These are phyloP conservation scores for Brachyistius frenatus DNA, from an alignment of 2,113 vertebrate species.

Conservation along the genomic window DNA sequence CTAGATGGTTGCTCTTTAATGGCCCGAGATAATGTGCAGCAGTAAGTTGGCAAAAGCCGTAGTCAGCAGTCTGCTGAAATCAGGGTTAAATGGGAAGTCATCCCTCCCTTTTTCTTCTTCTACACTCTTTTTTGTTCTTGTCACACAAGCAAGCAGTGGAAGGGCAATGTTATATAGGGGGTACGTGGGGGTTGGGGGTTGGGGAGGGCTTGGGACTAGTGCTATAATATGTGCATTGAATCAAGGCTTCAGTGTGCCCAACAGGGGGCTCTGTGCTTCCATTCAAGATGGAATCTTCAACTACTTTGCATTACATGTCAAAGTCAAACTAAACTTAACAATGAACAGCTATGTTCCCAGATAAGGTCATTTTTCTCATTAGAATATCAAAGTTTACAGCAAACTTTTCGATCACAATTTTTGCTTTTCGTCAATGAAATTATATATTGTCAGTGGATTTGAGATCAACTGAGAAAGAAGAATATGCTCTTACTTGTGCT, in stretches of 20 bases:
- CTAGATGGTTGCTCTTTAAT: conserved; percentile 44
- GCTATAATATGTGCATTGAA: neutral
- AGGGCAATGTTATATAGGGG: neutral
- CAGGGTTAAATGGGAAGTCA: conserved; percentile 38
- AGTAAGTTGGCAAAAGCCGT: conserved; percentile 38
- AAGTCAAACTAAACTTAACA: neutral
- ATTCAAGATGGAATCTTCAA: neutral
- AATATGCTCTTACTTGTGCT: too few species aligned
- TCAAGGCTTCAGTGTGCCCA: conserved; percentile 24
- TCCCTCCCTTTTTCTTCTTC: neutral
- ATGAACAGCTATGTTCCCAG: too few species aligned
- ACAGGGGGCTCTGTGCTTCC: conserved; percentile 43
- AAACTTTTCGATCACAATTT: too few species aligned
- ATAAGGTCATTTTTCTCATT: too few species aligned
- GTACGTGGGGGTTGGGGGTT: neutral
- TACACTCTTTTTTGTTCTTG: conserved; percentile 8
- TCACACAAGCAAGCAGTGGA: neutral
- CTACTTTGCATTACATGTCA: neutral
- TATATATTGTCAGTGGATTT: too few species aligned
- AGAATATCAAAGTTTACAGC: too few species aligned
- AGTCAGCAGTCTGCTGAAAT: conserved; percentile 63
- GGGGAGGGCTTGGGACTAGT: too few species aligned
- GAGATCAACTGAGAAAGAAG: too few species aligned
- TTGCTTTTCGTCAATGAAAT: too few species aligned
- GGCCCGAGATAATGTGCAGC: conserved; percentile 43